Percentiles rank a stretch among this genome's conserved stretches.
These are phyloP conservation scores for Cybosia mesomella DNA, from an alignment of 2,888 invertebrate species.

Conservation along the genomic window DNA sequence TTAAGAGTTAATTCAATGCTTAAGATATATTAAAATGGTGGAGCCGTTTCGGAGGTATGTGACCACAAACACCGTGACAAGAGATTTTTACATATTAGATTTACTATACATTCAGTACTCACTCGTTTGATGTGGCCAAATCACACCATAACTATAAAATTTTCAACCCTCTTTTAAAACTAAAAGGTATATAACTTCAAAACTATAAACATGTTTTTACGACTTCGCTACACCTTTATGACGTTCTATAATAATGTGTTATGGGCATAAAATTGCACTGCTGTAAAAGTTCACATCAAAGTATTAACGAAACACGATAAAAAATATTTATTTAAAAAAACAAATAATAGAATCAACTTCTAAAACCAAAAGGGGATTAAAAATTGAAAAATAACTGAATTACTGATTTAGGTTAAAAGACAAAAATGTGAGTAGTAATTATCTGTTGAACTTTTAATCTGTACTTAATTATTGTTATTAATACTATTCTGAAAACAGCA, in stretches of 20 bases:
- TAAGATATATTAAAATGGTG: no score
- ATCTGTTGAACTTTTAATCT: no score
- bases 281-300: constrained; percentile 10
- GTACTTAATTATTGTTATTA: no score
- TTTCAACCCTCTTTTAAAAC: background rate
- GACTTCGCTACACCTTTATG: constrained; percentile 41
- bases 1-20: no score
- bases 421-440: no score
- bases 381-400: no score
- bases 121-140: background rate
- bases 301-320: background rate
- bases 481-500: no score
- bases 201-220: constrained; percentile 31
- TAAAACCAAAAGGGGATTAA: no score
- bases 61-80: background rate
- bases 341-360: no score
- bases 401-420: no score
- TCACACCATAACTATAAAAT: background rate
- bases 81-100: no score
- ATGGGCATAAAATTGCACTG: constrained; percentile 36
- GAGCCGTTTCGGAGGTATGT: no score
- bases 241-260: constrained; percentile 39
- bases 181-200: constrained; percentile 1
- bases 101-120: background rate
- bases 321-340: background rate